Evolutionary conservation across 2,888 invertebrate genomes (phyloP), one percentile per base, ranked within the genome.

Genomic region (Luffia ferchaultella): DNA sequence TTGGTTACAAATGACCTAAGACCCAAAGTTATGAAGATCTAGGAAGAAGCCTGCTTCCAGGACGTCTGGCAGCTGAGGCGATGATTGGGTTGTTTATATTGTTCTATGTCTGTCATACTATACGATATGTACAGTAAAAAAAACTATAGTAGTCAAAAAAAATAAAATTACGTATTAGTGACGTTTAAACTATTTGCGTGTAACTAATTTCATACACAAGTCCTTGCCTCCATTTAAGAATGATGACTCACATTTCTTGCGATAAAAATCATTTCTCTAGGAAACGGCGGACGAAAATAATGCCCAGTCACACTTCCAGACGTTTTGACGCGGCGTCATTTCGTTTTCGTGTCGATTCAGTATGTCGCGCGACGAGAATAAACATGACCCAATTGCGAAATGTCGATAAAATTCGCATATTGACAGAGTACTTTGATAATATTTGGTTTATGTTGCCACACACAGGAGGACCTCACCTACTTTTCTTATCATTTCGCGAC

Each of bases 391-490:
- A 46, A 15, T 76, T 71, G 71, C 73, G 67, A 73, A 74, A 76
- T 16, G 63, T 56, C 58, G 79, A 80, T 82, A 80, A 79, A 46
- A 70, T 74, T 76, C 58, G 78, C 78, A 68, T 74, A 67, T 76
- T 76, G 67, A 71, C 70, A 64, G 61, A 71, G 58, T 70, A 73
- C 74, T 75, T 30, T 76, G 78, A 82, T 76, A 79, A 77, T 73
- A 75, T 82, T 82, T 71, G 73, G 72, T 67, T 68, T 64, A 69
- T 63, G 67, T 69, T 68, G 67, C 63, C 65, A 61, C 71, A 65
- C 70, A 74, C 71, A 64, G 77, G 72, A 73, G 73, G 72, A 73
- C 73, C 74, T 77, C 77, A 78, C 80, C 82, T 77, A 82, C 68
- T 68, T 79, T 47, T 53, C 65, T 72, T 82, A 82, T 83, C 80